A percentile compares a stretch with the other conserved stretches of the same genome.
Conservation (phyloP, 2,797 vertebrate genomes). For the Neostethus bicornis region DNA sequence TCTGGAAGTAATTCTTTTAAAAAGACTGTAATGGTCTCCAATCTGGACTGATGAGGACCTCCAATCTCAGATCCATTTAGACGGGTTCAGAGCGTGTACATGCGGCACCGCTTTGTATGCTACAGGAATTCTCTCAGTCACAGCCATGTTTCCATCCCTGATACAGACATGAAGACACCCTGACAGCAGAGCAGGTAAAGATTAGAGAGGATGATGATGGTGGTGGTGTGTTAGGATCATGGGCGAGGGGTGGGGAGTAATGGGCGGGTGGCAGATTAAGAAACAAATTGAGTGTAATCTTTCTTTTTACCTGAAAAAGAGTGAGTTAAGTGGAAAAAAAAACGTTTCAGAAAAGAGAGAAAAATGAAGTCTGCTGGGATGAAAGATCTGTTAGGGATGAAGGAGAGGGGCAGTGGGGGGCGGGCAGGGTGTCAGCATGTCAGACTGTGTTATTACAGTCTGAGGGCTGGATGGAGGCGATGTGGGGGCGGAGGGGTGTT, state of each 20-base stretch:
- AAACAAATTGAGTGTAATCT: slow-evolving; percentile 41
- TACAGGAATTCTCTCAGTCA: slow-evolving; percentile 57
- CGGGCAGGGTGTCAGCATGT: slow-evolving; percentile 55
- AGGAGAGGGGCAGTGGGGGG: slow-evolving; percentile 3
- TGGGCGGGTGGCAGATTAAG: slow-evolving; percentile 9
- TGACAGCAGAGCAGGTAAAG: slow-evolving; percentile 7
- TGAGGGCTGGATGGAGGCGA: slow-evolving; percentile 63
- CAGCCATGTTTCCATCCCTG: slow-evolving; percentile 28
- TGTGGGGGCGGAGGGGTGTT: slow-evolving; percentile 21
- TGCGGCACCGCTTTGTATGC: slow-evolving; percentile 67
- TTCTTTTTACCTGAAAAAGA: slow-evolving; percentile 49
- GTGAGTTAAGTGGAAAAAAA: slow-evolving; percentile 24
- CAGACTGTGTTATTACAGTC: slow-evolving; percentile 71
- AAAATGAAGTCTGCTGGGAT: slow-evolving; percentile 33
- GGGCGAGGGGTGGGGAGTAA: too few relatives aligned
- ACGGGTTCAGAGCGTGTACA: slow-evolving; percentile 78
- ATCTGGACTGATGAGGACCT: slow-evolving; percentile 79
- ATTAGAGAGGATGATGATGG: slow-evolving; percentile 23
- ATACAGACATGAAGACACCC: slow-evolving; percentile 7
- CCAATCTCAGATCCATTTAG: slow-evolving; percentile 80
- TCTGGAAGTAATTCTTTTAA: slow-evolving; percentile 84
- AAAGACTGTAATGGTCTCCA: slow-evolving; percentile 82
- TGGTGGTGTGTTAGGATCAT: too few relatives aligned
- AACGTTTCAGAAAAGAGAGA: slow-evolving; percentile 36
- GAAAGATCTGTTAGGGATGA: slow-evolving; percentile 64